Conservation (phyloP, 1,140 invertebrate species). For the Neocloeon triangulifer region DNA sequence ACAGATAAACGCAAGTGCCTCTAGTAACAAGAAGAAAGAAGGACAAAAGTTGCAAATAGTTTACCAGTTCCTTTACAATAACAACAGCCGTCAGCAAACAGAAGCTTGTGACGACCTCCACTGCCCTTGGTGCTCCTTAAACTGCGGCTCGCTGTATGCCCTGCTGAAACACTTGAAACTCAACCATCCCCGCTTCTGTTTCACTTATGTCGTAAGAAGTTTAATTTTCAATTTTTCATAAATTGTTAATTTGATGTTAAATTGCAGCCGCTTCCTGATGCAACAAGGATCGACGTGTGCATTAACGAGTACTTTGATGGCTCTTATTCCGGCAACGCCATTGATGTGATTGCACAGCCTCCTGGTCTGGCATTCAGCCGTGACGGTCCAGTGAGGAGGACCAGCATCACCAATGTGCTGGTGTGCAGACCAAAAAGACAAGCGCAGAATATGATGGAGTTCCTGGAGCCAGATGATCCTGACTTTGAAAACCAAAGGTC, state of each 20-base stretch:
- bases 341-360: slow-evolving; percentile 58
- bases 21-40: background rate
- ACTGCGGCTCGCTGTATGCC: slow-evolving; percentile 69
- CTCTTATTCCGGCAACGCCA: slow-evolving; percentile 84
- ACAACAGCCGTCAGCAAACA: slow-evolving; percentile 83
- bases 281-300: slow-evolving; percentile 78
- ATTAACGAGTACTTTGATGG: slow-evolving; percentile 91
- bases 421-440: slow-evolving; percentile 61
- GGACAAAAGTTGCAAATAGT: slow-evolving; percentile 40
- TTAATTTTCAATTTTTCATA: slow-evolving; percentile 2
- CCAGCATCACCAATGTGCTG: slow-evolving; percentile 68
- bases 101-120: slow-evolving; percentile 77
- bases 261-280: slow-evolving; percentile 49
- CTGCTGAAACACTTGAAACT: slow-evolving; percentile 82
- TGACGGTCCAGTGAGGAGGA: slow-evolving; percentile 61
- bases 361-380: slow-evolving; percentile 37
- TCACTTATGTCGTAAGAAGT: slow-evolving; percentile 62
- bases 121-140: slow-evolving; percentile 86
- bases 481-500: slow-evolving; percentile 48
- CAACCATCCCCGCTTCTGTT: slow-evolving; percentile 81
- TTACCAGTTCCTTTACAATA: slow-evolving; percentile 91
- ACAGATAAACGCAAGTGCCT: no score
- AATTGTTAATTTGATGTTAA: no score
- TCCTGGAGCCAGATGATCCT: slow-evolving; percentile 45
- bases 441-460: slow-evolving; percentile 54